Base-by-base conservation (phyloP, 2,888 invertebrate genomes). In the Plutella xylostella region DNA sequence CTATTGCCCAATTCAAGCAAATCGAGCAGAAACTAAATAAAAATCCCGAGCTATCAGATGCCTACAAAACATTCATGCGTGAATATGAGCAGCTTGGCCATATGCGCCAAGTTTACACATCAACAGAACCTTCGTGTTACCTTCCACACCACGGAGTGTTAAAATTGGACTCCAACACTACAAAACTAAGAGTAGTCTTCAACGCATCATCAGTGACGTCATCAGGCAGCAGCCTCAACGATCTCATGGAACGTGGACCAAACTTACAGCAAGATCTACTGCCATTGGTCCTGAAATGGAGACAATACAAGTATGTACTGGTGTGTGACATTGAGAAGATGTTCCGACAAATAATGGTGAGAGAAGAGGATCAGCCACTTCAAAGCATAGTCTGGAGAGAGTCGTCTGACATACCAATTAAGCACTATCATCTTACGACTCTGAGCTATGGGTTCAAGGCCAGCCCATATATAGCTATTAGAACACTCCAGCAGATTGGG, bases 1-100 rank as follows among this genome's bases (percentile, higher is more conserved):
- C 53, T 4, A 42, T 51, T 9, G 53, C 55, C 2, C 56, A 56
- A 42, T 56, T 56, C 45, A n/a, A 17, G n/a, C 47, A 46, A 20
- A 42, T 52, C n/a, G 53, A 54, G 37, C n/a, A n/a, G n/a, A 34
- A 46, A 34, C 41, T 51, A 15, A 7, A 35, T 14, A 47, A 48
- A 40, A 34, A 51, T 18, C 17, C 17, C 18, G 19, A 43, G 20
- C 21, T 50, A 37, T 33, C 33, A 21, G 30, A 38, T 47, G 43
- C 43, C 25, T 55, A 52, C 37, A 50, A 48, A 42, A 2, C 6
- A 33, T 51, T 52, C 45, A 49, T 54, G 2, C n/a, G n/a, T n/a
- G 19, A 42, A 35, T 52, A 47, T 39, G 2, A 30, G 19, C 5
- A 35, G 18, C 35, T 47, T 5, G 48, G 50, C 11, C 49, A 54